Evolutionary conservation across 2,888 invertebrate species (phyloP).

Genomic region (Seladonia tumulorum): DNA sequence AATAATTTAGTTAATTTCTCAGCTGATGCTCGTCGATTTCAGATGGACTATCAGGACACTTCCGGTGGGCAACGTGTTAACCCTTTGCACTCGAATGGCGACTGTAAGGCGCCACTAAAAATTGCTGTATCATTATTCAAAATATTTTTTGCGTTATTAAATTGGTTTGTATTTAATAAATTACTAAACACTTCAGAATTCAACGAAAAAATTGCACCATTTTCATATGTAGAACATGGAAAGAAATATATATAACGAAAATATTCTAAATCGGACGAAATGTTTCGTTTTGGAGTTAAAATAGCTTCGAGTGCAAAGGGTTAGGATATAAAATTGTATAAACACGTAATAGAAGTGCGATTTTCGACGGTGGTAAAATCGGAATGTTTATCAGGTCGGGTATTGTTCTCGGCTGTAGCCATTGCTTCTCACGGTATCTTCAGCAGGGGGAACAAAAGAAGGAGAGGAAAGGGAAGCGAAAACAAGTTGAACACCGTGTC

Average conservation of each 20-base stretch:
- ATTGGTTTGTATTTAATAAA: too few relatives aligned
- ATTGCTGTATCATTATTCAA: too few relatives aligned
- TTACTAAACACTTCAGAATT: too few relatives aligned
- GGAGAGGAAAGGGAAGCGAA: background rate
- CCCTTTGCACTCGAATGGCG: too few relatives aligned
- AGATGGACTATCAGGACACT: background rate
- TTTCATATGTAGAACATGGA: too few relatives aligned
- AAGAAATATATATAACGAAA: too few relatives aligned
- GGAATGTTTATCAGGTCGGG: background rate
- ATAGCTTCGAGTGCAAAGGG: too few relatives aligned
- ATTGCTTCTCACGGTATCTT: constrained; percentile 12
- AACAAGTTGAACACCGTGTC: constrained; percentile 9
- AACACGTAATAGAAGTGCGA: background rate
- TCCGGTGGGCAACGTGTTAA: background rate
- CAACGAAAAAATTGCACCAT: too few relatives aligned
- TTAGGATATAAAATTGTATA: background rate
- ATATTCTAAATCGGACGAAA: too few relatives aligned
- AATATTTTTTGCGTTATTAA: too few relatives aligned
- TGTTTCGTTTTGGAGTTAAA: too few relatives aligned
- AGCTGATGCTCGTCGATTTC: background rate
- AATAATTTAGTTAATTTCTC: background rate
- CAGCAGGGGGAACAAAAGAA: background rate
- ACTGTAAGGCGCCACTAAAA: too few relatives aligned
- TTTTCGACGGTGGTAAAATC: background rate
- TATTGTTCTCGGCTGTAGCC: background rate